Percentiles rank a stretch among this genome's conserved stretches.
Evolutionary conservation across 2,797 vertebrate genomes (phyloP).

Genomic region (Cephalopachus bancanus): DNA sequence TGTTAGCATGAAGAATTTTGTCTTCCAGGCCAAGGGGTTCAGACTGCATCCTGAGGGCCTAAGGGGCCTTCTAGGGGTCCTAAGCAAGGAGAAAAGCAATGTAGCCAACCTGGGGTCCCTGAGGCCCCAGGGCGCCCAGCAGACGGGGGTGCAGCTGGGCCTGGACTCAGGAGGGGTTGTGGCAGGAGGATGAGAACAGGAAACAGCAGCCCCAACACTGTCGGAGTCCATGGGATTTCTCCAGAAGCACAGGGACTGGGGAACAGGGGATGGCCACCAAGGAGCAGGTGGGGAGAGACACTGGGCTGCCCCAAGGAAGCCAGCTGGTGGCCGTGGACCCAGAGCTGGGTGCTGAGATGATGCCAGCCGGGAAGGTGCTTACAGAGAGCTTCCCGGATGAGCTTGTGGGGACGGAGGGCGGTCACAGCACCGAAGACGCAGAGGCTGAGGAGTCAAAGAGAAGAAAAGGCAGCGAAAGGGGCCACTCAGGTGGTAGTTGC

Average conservation of each 20-base stretch:
- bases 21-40: background rate
- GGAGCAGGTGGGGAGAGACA: background rate
- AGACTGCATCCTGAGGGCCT: background rate
- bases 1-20: background rate
- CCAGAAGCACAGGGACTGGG: background rate
- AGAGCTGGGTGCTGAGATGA: background rate
- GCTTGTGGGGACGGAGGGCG: background rate
- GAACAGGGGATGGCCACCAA: background rate
- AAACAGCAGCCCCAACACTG: background rate
- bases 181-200: background rate
- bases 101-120: background rate
- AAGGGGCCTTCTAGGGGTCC: background rate
- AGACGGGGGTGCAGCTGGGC: background rate
- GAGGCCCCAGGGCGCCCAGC: background rate
- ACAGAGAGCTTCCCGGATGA: background rate
- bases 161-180: background rate
- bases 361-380: background rate
- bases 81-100: background rate
- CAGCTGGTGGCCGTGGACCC: background rate
- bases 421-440: background rate
- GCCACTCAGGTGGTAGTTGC: fast-evolving
- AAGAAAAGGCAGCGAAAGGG: background rate
- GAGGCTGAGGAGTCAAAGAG: background rate
- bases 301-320: background rate
- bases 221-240: background rate